A percentile compares a stretch with the other conserved stretches of the same genome.
phyloP scores from a whole-genome alignment of 2,797 vertebrate genomes.

The Gephyroberyx darwinii region DNA sequence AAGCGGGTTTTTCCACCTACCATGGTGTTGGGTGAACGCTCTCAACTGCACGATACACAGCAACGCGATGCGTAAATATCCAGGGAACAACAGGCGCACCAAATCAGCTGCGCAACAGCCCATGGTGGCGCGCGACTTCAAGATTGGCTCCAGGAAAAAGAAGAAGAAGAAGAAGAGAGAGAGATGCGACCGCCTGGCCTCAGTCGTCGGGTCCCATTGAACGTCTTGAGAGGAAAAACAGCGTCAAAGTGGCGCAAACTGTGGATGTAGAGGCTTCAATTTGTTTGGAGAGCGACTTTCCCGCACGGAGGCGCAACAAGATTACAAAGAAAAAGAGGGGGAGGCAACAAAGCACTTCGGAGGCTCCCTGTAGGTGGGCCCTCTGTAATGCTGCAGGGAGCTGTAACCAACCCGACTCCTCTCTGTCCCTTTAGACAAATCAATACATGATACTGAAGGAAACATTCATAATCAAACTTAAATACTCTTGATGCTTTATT shows the following conservation, averaged over 20 bases:
- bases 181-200: conserved; percentile 16
- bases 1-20: conserved; percentile 54
- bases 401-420: neutral
- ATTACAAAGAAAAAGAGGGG: conserved; percentile 1
- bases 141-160: neutral
- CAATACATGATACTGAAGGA: too few relatives aligned
- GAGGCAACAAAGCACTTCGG: neutral
- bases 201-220: conserved; percentile 61
- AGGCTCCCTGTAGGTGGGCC: conserved; percentile 37
- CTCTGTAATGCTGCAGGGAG: neutral
- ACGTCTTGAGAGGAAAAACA: conserved; percentile 5
- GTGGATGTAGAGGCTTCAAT: neutral
- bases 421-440: conserved; percentile 1
- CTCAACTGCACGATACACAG: conserved; percentile 47
- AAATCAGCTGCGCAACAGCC: conserved; percentile 31
- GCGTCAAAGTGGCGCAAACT: conserved; percentile 25
- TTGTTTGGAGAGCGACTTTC: neutral
- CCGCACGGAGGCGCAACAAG: neutral
- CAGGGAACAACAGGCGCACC: conserved; percentile 23
- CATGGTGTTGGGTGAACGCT: conserved; percentile 61
- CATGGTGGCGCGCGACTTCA: conserved; percentile 54
- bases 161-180: neutral
- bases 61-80: conserved; percentile 61
- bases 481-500: neutral
- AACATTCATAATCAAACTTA: neutral